These are phyloP conservation scores for Dipodomys stephensi DNA, from an alignment of 2,113 vertebrate species.

Conservation along the genomic window DNA sequence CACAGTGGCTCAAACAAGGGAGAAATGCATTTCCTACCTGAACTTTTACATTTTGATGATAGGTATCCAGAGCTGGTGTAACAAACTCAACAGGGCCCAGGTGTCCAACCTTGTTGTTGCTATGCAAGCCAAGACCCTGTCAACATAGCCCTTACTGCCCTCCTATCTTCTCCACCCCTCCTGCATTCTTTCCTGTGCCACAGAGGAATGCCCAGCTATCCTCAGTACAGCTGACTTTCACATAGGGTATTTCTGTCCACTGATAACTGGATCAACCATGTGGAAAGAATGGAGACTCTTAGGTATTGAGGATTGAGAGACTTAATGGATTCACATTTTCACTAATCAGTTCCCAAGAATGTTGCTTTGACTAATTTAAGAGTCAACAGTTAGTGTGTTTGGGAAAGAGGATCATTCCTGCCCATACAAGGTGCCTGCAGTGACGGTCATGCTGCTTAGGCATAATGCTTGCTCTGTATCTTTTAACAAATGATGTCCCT, in stretches of 20 bases:
- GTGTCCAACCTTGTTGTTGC: too few relatives aligned
- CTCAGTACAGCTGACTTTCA: background rate
- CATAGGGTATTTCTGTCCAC: background rate
- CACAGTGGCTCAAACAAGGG: background rate
- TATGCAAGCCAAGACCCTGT: background rate
- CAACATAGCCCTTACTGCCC: background rate
- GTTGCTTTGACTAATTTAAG: background rate
- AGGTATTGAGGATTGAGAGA: background rate
- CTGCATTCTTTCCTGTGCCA: too few relatives aligned
- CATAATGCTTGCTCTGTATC: background rate
- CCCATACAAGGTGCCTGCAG: background rate
- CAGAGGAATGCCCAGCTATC: accelerated
- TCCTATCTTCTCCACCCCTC: accelerated
- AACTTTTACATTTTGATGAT: background rate
- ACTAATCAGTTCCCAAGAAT: background rate
- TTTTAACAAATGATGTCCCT: background rate
- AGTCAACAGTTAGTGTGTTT: background rate
- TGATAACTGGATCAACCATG: background rate
- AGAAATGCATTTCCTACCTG: background rate
- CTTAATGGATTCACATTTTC: background rate
- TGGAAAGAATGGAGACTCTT: background rate
- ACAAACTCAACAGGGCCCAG: background rate
- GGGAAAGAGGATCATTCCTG: background rate
- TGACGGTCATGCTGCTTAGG: background rate
- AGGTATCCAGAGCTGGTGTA: background rate